Percentiles rank a stretch among this genome's conserved stretches.
phyloP scores from a whole-genome alignment of 53 echinoderm and acorn worm genomes.

The Apostichopus leukothele region DNA sequence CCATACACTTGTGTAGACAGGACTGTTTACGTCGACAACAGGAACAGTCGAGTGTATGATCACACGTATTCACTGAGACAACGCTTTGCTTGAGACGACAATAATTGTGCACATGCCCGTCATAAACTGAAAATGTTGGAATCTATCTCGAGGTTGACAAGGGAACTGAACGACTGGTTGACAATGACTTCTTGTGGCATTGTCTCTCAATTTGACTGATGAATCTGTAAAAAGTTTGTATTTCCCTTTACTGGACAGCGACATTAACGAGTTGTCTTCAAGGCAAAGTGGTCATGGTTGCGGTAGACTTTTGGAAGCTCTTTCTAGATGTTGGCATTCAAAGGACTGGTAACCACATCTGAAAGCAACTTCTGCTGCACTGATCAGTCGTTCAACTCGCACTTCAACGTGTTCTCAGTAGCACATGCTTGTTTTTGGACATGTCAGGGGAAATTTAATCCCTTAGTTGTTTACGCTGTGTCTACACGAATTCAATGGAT shows the following conservation, averaged over 20 bases:
- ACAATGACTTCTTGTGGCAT: not conserved
- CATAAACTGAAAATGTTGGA: conserved; percentile 12
- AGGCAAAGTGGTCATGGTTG: not conserved
- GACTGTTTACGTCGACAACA: conserved; percentile 13
- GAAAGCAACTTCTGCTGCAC: not conserved
- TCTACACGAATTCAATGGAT: too few species aligned
- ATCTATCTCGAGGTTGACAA: not conserved
- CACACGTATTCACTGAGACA: not conserved
- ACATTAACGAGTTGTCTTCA: not conserved
- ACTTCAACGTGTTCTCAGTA: not conserved
- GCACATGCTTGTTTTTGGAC: too few species aligned
- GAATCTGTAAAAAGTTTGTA: not conserved
- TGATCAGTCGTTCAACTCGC: too few species aligned
- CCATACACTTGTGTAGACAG: not conserved
- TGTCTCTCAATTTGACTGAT: not conserved
- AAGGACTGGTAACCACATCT: not conserved
- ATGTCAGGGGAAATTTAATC: too few species aligned
- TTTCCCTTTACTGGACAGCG: not conserved
- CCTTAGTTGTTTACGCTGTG: too few species aligned
- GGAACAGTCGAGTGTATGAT: not conserved
- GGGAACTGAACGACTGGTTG: conserved; percentile 19
- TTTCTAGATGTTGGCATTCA: not conserved
- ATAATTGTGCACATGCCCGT: not conserved
- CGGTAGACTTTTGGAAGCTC: not conserved
- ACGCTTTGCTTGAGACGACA: not conserved